Evolutionary conservation across 2,113 vertebrate genomes (phyloP), one percentile per base, ranked within the genome.

Genomic region (Siphamia tubifer): DNA sequence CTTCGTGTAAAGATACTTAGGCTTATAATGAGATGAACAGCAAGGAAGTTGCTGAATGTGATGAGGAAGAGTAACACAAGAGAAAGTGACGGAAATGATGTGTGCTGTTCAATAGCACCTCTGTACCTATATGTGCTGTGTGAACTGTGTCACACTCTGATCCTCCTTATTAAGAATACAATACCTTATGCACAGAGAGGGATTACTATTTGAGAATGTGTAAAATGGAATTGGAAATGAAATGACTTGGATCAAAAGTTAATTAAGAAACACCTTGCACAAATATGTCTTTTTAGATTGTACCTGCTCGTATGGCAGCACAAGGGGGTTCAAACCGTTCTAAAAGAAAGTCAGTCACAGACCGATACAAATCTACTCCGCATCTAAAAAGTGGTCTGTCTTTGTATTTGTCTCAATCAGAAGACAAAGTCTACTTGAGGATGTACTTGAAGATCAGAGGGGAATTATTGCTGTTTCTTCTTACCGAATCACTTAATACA

Each of bases 231-330:
- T 72, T 81, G 74, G 69, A 77, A 86, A 84, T 66, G 38, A 80
- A 80, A 81, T 81, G 42, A 72, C 56, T 76, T 71, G 68, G 84
- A 82, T 86, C 58, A 81, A 77, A 85, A 82, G 75, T 87, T 79
- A 85, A 85, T 86, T 68, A 78, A 69, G 53, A 83, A 79, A 66
- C 58, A 72, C 63, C 75, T 83, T 80, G 55, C 61, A 75, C 74
- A 86, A 85, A 75, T 87, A 82, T 45, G 68, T 81, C 27, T 64
- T 82, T 74, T 84, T 42, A 74, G 77, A 83, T 74, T 70, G 57
- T 6, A 25, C 36, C 70, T 54, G 25, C 39, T 73, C 44, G 5
- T 16, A 30, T 3, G 5, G 57, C 39, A 51, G 31, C 13, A 53
- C 30, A 36, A 55, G 5, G 16, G 16, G 31, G 27, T 55, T 81